Evolutionary conservation across 2,113 vertebrate species (phyloP).

Genomic region (Chamaea fasciata): DNA sequence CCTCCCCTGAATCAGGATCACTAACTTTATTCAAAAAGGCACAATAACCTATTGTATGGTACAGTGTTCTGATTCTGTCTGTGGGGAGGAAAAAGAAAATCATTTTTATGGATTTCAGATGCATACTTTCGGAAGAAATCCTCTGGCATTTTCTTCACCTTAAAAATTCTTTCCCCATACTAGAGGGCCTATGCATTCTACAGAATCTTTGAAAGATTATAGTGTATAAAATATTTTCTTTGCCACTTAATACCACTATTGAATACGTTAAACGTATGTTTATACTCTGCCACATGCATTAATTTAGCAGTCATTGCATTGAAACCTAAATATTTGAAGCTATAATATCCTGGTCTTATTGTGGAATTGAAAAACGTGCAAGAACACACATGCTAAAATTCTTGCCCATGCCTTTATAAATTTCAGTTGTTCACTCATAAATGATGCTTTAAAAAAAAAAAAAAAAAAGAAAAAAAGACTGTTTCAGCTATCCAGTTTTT

Average conservation of each 20-base stretch:
- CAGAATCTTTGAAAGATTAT: conserved; percentile 40
- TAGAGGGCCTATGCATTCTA: conserved; percentile 17
- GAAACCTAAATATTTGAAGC: not conserved
- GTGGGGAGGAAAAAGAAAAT: conserved; percentile 55
- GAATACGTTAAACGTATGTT: conserved; percentile 13
- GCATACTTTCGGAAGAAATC: conserved; percentile 49
- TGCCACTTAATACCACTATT: conserved; percentile 38
- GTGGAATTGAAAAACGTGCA: not conserved
- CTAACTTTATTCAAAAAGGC: conserved; percentile 66
- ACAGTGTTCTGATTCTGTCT: conserved; percentile 59
- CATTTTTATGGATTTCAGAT: conserved; percentile 42
- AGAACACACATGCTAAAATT: not conserved
- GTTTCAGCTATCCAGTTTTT: not conserved
- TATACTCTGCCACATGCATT: conserved; percentile 5
- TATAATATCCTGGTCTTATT: not conserved
- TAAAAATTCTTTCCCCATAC: conserved; percentile 39
- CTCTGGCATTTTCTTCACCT: conserved; percentile 58
- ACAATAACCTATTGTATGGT: conserved; percentile 61
- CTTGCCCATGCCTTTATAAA: conserved; percentile 4
- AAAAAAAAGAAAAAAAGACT: not conserved
- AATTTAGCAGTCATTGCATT: conserved; percentile 45
- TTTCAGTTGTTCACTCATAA: not conserved
- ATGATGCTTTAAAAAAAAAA: not conserved
- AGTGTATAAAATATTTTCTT: conserved; percentile 35
- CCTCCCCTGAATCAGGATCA: conserved; percentile 31